Conservation (phyloP, 2,113 vertebrate genomes). For the Paramormyrops kingsleyae region DNA sequence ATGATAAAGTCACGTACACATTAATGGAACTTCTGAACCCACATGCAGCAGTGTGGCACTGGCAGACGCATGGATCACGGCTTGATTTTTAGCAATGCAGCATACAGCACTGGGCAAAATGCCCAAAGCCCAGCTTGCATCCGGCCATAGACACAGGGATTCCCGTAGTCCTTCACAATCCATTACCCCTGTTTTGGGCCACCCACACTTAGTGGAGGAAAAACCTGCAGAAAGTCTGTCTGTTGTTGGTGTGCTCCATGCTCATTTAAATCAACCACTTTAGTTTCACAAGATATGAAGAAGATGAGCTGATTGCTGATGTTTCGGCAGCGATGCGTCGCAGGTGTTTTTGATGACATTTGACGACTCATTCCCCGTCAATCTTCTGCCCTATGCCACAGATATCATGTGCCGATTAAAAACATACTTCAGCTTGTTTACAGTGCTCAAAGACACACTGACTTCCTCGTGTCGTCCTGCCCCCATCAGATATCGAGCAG, state of each 20-base stretch:
- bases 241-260: not conserved
- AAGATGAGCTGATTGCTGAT: not conserved
- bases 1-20: not conserved
- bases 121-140: not conserved
- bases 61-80: not conserved
- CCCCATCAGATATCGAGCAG: constrained; percentile 66
- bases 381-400: not conserved
- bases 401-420: not conserved
- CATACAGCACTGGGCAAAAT: not conserved
- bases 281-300: not conserved
- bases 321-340: not conserved
- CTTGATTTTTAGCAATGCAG: not conserved
- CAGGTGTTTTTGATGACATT: not conserved
- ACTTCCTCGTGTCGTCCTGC: not conserved
- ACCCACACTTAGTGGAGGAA: not conserved
- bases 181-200: not conserved
- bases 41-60: not conserved
- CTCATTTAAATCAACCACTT: not conserved
- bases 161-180: not conserved
- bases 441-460: not conserved
- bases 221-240: not conserved
- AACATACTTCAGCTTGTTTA: not conserved
- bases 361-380: not conserved
- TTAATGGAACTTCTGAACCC: not conserved
- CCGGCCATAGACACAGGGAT: not conserved